A percentile compares a stretch with the other conserved stretches of the same genome.
Conservation (phyloP, 2,113 vertebrate species). For the Pteruthius melanotis region DNA sequence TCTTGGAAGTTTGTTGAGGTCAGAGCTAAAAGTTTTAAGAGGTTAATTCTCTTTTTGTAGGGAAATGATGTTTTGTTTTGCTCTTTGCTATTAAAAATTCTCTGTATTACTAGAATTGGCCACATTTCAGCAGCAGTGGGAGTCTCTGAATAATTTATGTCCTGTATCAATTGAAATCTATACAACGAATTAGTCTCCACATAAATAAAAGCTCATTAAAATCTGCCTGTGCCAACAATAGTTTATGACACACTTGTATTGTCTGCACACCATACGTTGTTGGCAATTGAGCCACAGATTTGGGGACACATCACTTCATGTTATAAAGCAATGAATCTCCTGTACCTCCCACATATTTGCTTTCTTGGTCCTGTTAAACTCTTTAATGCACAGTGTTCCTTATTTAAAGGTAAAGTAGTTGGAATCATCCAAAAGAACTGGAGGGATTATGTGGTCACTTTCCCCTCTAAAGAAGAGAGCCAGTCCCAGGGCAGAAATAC, state of each 20-base stretch:
- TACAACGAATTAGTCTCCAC: not conserved
- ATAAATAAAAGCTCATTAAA: slow-evolving; percentile 20
- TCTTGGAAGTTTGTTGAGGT: not conserved
- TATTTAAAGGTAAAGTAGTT: slow-evolving; percentile 82
- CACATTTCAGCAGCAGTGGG: not conserved
- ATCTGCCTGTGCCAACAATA: not conserved
- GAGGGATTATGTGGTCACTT: slow-evolving; percentile 95
- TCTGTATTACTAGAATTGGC: not conserved
- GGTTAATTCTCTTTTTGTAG: not conserved
- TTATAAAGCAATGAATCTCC: not conserved
- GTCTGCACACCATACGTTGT: not conserved
- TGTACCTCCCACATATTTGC: not conserved
- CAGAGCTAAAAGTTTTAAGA: not conserved
- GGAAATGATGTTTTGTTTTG: not conserved
- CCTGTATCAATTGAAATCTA: not conserved
- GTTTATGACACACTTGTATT: not conserved
- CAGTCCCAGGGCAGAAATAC: slow-evolving; percentile 83
- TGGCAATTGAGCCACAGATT: not conserved
- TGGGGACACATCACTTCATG: not conserved
- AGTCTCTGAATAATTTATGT: not conserved
- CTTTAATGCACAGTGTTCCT: not conserved
- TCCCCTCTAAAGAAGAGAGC: slow-evolving; percentile 85
- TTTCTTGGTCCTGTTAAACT: not conserved
- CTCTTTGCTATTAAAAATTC: not conserved
- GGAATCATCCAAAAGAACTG: slow-evolving; percentile 93